Base-by-base conservation (phyloP, 1,140 invertebrate genomes). In the Conus betulinus region DNA sequence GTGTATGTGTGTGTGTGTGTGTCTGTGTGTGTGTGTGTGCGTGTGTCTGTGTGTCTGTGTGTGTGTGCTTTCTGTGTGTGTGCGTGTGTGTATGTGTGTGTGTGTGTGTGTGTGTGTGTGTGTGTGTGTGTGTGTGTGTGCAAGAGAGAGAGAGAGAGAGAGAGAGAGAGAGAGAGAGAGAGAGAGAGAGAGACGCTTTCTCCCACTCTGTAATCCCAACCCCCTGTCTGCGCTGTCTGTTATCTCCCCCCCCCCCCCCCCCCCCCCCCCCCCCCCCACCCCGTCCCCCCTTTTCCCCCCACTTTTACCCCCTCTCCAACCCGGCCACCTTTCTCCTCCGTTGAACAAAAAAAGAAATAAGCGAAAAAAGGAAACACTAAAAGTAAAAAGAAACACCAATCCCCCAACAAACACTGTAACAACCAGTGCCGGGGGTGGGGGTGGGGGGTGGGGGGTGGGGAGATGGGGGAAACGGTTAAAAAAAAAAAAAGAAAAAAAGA, bases 1-100 rank as follows among this genome's bases (percentile, higher is more conserved):
- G 67, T 71, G 67, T 71, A 17, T 71, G 67, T 71, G 67, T 71
- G 67, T 71, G 67, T 71, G 67, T 71, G 67, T 71, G 67, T 71
- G 67, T 71, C 3, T 71, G 67, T 71, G 67, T 71, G 67, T 71
- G 67, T 71, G 67, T 71, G 67, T 71, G 67, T 71, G 67, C 10
- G 67, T 71, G 67, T 10, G 67, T 71, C n/a, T n/a, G n/a, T n/a
- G n/a, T n/a, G n/a, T n/a, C n/a, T n/a, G n/a, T n/a, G n/a, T n/a
- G n/a, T n/a, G n/a, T n/a, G n/a, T n/a, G n/a, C n/a, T n/a, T n/a
- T n/a, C n/a, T n/a, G 67, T 10, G 67, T 71, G 67, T 10, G 67
- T n/a, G 67, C 20, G 67, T n/a, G 67, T 10, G 67, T 71, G 67
- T 4, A 74, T 74, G 67, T 71, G 67, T 10, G 67, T 71, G 67